These are phyloP conservation scores for Bombus waltoni DNA, from an alignment of 1,140 invertebrate species.

Conservation along the genomic window DNA sequence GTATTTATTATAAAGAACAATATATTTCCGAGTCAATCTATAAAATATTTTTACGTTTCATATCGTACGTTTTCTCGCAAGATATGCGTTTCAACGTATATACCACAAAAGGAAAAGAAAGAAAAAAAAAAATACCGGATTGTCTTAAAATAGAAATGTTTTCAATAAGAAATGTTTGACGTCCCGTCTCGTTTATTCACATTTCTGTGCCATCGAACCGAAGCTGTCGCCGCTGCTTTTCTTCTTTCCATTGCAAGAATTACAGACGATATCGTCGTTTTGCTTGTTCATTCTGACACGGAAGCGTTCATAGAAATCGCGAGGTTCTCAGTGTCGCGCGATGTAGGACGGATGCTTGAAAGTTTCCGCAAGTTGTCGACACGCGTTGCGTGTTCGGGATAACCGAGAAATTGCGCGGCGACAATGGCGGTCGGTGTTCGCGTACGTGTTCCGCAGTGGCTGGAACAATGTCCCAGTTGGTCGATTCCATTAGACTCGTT, in stretches of 20 bases:
- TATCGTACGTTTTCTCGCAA: too few relatives aligned
- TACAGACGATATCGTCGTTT: neutral
- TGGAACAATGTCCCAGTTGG: constrained; percentile 32
- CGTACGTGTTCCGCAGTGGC: neutral
- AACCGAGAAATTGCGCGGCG: constrained; percentile 4
- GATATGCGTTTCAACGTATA: too few relatives aligned
- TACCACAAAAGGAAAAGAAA: too few relatives aligned
- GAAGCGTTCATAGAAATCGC: neutral
- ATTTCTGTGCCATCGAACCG: constrained; percentile 4
- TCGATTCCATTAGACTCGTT: constrained; percentile 61
- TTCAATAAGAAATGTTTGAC: too few relatives aligned
- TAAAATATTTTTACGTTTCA: too few relatives aligned
- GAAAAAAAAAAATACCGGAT: too few relatives aligned
- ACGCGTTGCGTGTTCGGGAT: constrained; percentile 27
- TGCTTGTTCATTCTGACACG: neutral
- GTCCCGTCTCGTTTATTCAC: neutral
- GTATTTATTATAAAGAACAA: too few relatives aligned
- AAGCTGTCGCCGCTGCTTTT: neutral
- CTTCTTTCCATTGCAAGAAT: neutral
- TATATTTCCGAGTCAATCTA: too few relatives aligned
- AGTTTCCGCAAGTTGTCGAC: constrained; percentile 13
- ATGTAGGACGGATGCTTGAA: constrained; percentile 16
- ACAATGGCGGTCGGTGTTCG: neutral
- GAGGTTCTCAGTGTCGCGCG: neutral
- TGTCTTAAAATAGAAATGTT: neutral